These are phyloP conservation scores for Brevimyrus niger DNA, from an alignment of 2,113 vertebrate genomes.

Conservation along the genomic window DNA sequence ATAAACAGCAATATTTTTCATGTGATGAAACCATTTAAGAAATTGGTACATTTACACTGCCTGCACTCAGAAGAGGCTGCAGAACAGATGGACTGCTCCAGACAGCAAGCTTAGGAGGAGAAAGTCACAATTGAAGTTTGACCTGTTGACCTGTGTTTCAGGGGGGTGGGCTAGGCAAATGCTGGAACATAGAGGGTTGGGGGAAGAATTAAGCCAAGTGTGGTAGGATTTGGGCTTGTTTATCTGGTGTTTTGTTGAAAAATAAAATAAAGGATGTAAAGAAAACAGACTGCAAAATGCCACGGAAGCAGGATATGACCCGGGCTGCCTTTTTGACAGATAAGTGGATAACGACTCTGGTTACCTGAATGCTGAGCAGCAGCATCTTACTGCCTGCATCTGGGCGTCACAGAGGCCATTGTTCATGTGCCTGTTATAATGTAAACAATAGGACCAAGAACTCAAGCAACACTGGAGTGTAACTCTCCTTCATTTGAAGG, in stretches of 20 bases:
- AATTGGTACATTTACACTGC: background rate
- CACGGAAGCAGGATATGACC: background rate
- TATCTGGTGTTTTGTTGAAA: background rate
- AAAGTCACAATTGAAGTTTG: background rate
- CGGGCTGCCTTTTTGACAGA: background rate
- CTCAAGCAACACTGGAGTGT: background rate
- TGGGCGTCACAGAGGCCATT: background rate
- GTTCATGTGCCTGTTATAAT: background rate
- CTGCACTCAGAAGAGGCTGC: background rate
- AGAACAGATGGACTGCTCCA: too few species aligned
- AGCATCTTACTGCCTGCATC: background rate
- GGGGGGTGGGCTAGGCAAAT: background rate
- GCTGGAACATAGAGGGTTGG: background rate
- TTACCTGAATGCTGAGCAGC: background rate
- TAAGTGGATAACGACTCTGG: background rate
- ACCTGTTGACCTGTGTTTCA: background rate
- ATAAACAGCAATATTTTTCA: background rate
- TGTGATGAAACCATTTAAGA: background rate
- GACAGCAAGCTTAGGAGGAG: background rate
- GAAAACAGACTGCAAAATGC: background rate
- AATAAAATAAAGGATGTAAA: background rate
- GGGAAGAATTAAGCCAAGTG: background rate
- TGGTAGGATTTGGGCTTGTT: background rate
- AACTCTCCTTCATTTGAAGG: background rate
- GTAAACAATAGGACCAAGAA: background rate